Evolutionary conservation across 1,140 invertebrate species (phyloP).

Genomic region (Agrilus planipennis): DNA sequence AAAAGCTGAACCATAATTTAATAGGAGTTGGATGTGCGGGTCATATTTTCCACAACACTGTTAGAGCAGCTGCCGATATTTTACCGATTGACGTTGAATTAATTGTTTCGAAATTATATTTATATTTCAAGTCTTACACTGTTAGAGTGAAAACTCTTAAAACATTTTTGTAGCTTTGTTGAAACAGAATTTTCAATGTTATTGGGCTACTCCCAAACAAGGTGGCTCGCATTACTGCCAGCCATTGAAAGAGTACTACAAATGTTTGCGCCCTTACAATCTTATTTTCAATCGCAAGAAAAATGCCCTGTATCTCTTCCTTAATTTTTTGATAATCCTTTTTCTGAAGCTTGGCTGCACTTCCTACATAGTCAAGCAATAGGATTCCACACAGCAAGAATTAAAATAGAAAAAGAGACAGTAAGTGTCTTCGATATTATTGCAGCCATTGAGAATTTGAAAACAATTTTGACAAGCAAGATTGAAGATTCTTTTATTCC

Average conservation of each 20-base stretch:
- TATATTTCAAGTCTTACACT: conserved; percentile 6
- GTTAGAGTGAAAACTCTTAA: conserved; percentile 1
- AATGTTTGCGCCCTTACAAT: conserved; percentile 14
- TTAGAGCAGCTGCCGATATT: neutral
- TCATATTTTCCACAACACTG: neutral
- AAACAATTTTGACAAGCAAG: no score
- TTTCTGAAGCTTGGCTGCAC: no score
- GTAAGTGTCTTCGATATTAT: no score
- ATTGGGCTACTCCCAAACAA: conserved; percentile 14
- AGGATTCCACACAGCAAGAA: no score
- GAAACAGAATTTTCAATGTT: conserved; percentile 6
- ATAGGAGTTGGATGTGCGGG: neutral
- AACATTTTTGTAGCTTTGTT: conserved; percentile 6
- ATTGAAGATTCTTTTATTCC: no score
- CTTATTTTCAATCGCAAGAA: conserved; percentile 14
- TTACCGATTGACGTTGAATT: conserved; percentile 5
- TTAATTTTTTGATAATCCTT: no score
- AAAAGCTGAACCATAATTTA: neutral
- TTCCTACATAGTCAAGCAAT: no score
- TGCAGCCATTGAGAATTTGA: no score
- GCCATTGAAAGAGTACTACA: conserved; percentile 15
- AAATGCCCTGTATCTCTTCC: conserved; percentile 11
- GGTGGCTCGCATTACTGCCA: conserved; percentile 20
- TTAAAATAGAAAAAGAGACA: no score
- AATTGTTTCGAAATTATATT: conserved; percentile 5